A percentile compares a stretch with the other conserved stretches of the same genome.
These are phyloP conservation scores for Falcunculus frontatus DNA, from an alignment of 2,113 vertebrate genomes.

Conservation along the genomic window DNA sequence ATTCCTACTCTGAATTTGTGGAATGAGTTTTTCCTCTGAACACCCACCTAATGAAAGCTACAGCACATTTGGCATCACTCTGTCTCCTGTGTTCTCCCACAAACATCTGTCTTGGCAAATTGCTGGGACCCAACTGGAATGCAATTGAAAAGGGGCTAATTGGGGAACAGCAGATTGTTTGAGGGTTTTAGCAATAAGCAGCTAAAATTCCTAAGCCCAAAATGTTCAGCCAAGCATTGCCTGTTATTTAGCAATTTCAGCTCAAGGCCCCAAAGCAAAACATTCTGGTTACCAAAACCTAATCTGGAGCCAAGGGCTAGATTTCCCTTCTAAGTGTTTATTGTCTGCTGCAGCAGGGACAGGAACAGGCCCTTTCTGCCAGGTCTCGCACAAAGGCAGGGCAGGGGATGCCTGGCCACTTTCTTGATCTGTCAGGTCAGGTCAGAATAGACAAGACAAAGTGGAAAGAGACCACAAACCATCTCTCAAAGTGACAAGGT, in stretches of 20 bases:
- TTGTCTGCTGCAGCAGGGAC: background rate
- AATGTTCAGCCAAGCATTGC: background rate
- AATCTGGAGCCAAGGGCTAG: background rate
- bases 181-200: background rate
- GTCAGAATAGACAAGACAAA: background rate
- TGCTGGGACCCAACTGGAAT: background rate
- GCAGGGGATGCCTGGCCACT: background rate
- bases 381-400: background rate
- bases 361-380: background rate
- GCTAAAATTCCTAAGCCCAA: background rate
- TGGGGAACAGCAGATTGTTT: background rate
- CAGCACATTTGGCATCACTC: background rate
- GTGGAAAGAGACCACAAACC: background rate
- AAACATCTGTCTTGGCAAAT: background rate
- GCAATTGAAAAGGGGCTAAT: background rate
- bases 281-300: background rate
- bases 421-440: background rate
- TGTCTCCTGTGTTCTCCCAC: background rate
- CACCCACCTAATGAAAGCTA: background rate
- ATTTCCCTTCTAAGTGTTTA: background rate
- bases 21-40: conserved; percentile 5
- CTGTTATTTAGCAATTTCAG: background rate
- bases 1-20: background rate
- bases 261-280: background rate
- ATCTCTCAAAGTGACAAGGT: background rate